These are phyloP conservation scores for Phrixothrix hirtus DNA, from an alignment of 2,888 invertebrate species.

Conservation along the genomic window DNA sequence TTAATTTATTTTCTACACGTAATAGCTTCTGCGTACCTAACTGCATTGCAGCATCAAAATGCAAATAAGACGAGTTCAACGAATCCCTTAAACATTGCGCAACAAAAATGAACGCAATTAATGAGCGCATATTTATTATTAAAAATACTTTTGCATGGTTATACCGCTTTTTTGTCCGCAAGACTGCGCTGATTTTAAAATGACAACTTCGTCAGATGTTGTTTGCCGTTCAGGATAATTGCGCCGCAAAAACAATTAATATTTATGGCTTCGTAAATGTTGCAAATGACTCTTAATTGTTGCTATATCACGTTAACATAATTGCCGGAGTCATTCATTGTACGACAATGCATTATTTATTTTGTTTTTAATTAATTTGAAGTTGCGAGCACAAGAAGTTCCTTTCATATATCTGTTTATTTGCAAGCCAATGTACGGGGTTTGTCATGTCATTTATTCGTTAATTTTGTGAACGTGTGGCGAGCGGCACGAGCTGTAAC, in stretches of 20 bases:
- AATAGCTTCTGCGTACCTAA: conserved; percentile 24
- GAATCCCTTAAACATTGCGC: conserved; percentile 14
- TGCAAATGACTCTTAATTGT: conserved; percentile 27
- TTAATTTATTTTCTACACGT: conserved; percentile 31
- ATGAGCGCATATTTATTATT: conserved; percentile 28
- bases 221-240: conserved; percentile 4
- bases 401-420: no score
- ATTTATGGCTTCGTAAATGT: conserved; percentile 26
- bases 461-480: no score
- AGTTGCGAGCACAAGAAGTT: no score
- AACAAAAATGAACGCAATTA: conserved; percentile 29
- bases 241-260: conserved; percentile 22
- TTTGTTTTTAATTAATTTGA: neutral
- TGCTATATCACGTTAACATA: conserved; percentile 20
- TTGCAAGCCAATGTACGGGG: no score
- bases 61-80: conserved; percentile 29
- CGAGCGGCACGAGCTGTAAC: no score
- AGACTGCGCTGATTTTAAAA: conserved; percentile 15
- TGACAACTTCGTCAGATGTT: no score
- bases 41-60: conserved; percentile 26
- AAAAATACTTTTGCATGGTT: conserved; percentile 26
- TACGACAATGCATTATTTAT: neutral
- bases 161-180: conserved; percentile 22
- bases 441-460: no score
- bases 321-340: conserved; percentile 7